Evolutionary conservation across 92 coral and sea anemone genomes (phyloP).

Genomic region (Nematostella vectensis): DNA sequence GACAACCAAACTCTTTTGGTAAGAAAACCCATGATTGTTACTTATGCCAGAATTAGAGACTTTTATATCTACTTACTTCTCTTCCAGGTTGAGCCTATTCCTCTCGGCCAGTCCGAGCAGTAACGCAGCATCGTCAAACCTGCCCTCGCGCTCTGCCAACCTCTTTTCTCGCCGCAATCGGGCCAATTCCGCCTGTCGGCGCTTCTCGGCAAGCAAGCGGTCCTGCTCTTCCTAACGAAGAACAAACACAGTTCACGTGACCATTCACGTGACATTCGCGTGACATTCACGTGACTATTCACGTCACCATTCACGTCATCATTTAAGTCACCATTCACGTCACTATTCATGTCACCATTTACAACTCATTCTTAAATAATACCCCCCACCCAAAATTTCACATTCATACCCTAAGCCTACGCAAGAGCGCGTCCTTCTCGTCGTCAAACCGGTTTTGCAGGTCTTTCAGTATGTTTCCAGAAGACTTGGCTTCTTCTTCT

Average conservation of each 20-base stretch:
- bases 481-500: conserved; percentile 63
- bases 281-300: too few relatives aligned
- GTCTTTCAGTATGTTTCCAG: conserved; percentile 86
- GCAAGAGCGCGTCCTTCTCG: conserved; percentile 80
- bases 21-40: too few relatives aligned
- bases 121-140: conserved; percentile 80
- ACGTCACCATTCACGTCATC: too few relatives aligned
- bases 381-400: too few relatives aligned
- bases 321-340: too few relatives aligned
- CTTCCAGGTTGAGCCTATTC: conserved; percentile 70
- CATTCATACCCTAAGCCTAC: conserved; percentile 73
- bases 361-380: too few relatives aligned
- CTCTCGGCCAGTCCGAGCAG: conserved; percentile 90
- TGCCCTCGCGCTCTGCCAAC: conserved; percentile 71
- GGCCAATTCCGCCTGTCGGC: conserved; percentile 73
- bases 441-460: conserved; percentile 90
- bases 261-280: too few relatives aligned
- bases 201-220: conserved; percentile 53
- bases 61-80: conserved; percentile 66
- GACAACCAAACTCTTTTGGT: too few relatives aligned
- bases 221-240: conserved; percentile 69
- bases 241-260: too few relatives aligned
- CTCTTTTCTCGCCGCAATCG: conserved; percentile 81
- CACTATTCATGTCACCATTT: too few relatives aligned
- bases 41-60: too few relatives aligned